Evolutionary conservation across 2,797 vertebrate species (phyloP).

Genomic region (Numenius phaeopus): DNA sequence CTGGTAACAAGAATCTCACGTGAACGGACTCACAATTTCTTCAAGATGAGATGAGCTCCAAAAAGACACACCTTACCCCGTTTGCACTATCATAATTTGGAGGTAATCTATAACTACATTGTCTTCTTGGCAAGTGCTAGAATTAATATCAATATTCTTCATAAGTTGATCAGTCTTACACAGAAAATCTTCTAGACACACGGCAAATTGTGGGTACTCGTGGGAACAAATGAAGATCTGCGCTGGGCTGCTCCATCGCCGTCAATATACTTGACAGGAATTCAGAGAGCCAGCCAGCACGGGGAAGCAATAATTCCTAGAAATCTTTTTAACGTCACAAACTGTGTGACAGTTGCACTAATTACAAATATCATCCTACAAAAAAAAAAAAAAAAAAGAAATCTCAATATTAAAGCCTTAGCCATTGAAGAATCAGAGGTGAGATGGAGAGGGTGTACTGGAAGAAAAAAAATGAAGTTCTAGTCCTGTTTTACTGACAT

Average conservation of each 20-base stretch:
- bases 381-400: not conserved
- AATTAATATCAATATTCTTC: slow-evolving; percentile 16
- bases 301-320: not conserved
- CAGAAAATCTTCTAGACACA: not conserved
- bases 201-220: not conserved
- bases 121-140: not conserved
- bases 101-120: not conserved
- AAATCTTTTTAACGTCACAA: slow-evolving; percentile 61
- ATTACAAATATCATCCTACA: slow-evolving; percentile 53
- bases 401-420: not conserved
- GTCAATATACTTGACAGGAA: not conserved
- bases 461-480: not conserved
- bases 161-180: not conserved
- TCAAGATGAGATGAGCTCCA: not conserved
- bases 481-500: not conserved
- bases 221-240: not conserved
- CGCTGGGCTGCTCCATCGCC: slow-evolving; percentile 2
- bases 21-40: not conserved
- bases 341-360: slow-evolving; percentile 65
- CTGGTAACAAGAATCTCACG: not conserved
- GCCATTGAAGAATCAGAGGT: not conserved
- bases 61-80: not conserved
- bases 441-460: not conserved
- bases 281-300: not conserved
- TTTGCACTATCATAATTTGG: not conserved